These are phyloP conservation scores for Lordiphosa collinella DNA, from an alignment of 1,140 invertebrate species.

Conservation along the genomic window DNA sequence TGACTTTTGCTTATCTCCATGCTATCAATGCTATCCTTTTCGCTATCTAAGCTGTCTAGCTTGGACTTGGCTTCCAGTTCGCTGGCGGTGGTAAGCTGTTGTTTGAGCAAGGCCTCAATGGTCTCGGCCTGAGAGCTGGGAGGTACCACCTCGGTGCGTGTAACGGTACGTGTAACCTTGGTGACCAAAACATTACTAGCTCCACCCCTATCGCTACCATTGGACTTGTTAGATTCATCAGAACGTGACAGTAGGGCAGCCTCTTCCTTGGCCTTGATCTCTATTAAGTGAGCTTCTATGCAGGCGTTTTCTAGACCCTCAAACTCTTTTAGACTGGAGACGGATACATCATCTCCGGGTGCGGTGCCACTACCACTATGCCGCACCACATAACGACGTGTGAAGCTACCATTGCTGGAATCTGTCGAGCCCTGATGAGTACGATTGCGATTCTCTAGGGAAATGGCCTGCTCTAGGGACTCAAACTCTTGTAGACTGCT, in stretches of 20 bases:
- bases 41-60: slow-evolving; percentile 61
- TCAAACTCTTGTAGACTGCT: slow-evolving; percentile 97
- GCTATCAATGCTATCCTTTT: slow-evolving; percentile 82
- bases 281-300: slow-evolving; percentile 89
- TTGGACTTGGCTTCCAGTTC: slow-evolving; percentile 73
- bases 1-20: slow-evolving; percentile 81
- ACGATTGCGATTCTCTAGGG: slow-evolving; percentile 83
- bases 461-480: slow-evolving; percentile 90
- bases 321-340: slow-evolving; percentile 96
- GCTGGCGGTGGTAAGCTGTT: slow-evolving; percentile 80
- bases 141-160: slow-evolving; percentile 80
- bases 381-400: slow-evolving; percentile 84
- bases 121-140: slow-evolving; percentile 80
- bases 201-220: slow-evolving; percentile 80
- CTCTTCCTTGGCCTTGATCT: slow-evolving; percentile 91
- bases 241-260: slow-evolving; percentile 87
- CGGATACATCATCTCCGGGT: slow-evolving; percentile 93
- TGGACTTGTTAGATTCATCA: slow-evolving; percentile 82
- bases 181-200: slow-evolving; percentile 46
- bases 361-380: slow-evolving; percentile 80
- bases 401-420: slow-evolving; percentile 88
- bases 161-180: slow-evolving; percentile 72
- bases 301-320: slow-evolving; percentile 94
- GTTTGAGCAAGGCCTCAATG: slow-evolving; percentile 68
- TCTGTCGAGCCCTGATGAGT: slow-evolving; percentile 86